Conservation (phyloP, 2,113 vertebrate genomes). For the Hippocampus abdominalis region DNA sequence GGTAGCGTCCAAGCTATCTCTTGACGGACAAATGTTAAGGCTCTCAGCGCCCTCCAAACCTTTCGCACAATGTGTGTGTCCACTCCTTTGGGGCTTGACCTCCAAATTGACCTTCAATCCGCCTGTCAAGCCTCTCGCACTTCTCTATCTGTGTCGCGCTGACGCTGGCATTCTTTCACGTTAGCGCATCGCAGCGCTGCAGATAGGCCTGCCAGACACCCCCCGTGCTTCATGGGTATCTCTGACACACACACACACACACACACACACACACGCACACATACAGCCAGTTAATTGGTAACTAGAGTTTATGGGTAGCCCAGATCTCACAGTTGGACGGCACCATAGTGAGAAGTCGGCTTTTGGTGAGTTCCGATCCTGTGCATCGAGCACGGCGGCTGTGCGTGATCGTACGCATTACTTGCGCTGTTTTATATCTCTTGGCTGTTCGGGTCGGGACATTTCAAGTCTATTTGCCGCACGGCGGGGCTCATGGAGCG, state of each 20-base stretch:
- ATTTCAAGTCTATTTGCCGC: not conserved
- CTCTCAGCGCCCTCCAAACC: constrained; percentile 6
- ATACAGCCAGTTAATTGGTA: constrained; percentile 64
- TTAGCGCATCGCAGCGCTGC: constrained; percentile 71
- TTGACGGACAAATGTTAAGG: not conserved
- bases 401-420: not conserved
- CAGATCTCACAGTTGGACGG: constrained; percentile 47
- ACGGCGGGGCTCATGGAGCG: constrained; percentile 3
- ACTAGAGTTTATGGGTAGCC: constrained; percentile 62
- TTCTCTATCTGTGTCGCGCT: constrained; percentile 75
- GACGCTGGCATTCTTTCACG: constrained; percentile 78
- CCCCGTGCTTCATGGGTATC: constrained; percentile 44
- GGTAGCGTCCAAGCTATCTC: not conserved
- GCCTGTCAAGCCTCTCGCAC: constrained; percentile 56
- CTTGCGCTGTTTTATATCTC: not conserved
- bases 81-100: constrained; percentile 65
- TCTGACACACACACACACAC: constrained; percentile 25
- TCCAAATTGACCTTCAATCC: constrained; percentile 65
- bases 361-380: constrained; percentile 69
- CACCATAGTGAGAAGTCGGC: constrained; percentile 48
- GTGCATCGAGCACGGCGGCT: constrained; percentile 1
- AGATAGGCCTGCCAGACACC: constrained; percentile 73
- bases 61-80: constrained; percentile 12
- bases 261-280: constrained; percentile 24
- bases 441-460: not conserved